Evolutionary conservation across 2,888 invertebrate genomes (phyloP).

Genomic region (Gymnosoma rotundatum): DNA sequence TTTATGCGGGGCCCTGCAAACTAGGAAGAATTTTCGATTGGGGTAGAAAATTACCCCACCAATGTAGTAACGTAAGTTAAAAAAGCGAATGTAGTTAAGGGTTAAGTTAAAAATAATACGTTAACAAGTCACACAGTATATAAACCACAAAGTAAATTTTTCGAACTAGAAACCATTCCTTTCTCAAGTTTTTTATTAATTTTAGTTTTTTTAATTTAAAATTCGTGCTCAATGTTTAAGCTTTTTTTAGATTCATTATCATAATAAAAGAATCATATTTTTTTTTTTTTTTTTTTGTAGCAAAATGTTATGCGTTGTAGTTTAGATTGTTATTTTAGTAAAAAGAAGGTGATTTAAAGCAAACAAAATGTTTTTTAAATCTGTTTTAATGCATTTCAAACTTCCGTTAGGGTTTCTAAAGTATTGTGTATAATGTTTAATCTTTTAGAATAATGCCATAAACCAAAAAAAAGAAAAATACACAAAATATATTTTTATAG

Average conservation of each 20-base stretch:
- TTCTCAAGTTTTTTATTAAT: no score
- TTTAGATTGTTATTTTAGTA: constrained; percentile 15
- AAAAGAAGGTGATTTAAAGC: constrained; percentile 33
- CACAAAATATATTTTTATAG: not conserved
- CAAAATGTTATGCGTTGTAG: not conserved
- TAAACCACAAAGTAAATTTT: no score
- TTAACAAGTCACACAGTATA: no score
- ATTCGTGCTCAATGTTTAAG: not conserved
- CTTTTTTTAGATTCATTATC: constrained; percentile 8
- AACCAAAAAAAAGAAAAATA: not conserved
- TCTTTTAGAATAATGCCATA: constrained; percentile 28
- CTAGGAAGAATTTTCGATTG: no score
- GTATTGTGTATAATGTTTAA: constrained; percentile 15
- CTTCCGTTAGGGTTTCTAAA: constrained; percentile 14
- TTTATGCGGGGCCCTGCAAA: no score
- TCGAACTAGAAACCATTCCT: no score
- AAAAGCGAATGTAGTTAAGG: no score
- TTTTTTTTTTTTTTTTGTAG: not conserved
- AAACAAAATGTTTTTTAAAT: constrained; percentile 9
- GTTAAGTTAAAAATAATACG: no score
- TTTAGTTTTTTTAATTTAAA: no score
- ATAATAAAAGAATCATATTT: not conserved
- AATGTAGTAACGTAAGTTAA: no score
- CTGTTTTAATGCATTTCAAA: constrained; percentile 11
- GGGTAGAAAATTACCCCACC: no score